These are phyloP conservation scores for Erythrolamprus reginae DNA, from an alignment of 2,113 vertebrate species.

Conservation along the genomic window DNA sequence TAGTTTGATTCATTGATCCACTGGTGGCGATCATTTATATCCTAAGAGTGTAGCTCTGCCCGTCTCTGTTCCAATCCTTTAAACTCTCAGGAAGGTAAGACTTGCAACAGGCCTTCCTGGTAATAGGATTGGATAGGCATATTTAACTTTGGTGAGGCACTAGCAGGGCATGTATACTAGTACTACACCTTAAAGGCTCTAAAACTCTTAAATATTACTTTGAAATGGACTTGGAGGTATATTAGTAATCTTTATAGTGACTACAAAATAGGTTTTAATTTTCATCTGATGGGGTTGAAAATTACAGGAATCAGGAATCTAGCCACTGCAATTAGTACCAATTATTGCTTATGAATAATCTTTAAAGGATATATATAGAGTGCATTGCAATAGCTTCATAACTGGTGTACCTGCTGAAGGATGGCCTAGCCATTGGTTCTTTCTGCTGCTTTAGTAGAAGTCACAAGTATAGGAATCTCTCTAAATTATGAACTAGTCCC, in stretches of 20 bases:
- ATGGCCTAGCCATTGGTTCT: neutral
- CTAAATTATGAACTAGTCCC: neutral
- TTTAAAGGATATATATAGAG: neutral
- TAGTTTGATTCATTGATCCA: neutral
- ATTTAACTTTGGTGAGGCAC: neutral
- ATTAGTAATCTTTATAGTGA: neutral
- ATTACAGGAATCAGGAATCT: neutral
- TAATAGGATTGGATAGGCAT: neutral
- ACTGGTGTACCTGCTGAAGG: neutral
- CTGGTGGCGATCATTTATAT: neutral
- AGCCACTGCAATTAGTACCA: neutral
- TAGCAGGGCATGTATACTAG: neutral
- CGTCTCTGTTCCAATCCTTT: neutral
- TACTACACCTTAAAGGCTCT: neutral
- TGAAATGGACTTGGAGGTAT: neutral
- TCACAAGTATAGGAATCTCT: neutral
- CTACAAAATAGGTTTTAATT: neutral
- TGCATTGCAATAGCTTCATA: neutral
- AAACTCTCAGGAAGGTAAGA: neutral
- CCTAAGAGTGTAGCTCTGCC: neutral
- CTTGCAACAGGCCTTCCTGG: neutral
- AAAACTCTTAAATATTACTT: neutral
- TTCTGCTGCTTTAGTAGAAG: neutral
- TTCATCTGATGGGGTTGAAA: neutral
- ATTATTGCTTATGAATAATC: neutral